Conservation (phyloP, 2,797 vertebrate genomes). For the Danionella dracula region DNA sequence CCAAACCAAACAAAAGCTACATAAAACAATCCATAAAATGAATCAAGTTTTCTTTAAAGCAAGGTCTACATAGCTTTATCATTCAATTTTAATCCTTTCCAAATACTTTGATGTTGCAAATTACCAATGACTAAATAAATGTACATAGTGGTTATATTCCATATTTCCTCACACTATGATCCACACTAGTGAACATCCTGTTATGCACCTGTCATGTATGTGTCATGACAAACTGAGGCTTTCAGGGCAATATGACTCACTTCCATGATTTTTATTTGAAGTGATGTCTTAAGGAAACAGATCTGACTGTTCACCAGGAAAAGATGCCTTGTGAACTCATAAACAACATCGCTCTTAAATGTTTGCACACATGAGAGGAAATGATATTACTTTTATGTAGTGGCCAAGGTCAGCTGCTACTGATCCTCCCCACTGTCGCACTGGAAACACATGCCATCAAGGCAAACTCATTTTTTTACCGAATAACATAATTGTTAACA, state of each 20-base stretch:
- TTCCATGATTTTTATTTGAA: conserved; percentile 72
- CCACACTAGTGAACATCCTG: conserved; percentile 65
- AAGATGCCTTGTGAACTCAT: conserved; percentile 71
- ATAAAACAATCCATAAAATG: too few relatives aligned
- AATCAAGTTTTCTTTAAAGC: too few relatives aligned
- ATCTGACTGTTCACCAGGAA: conserved; percentile 68
- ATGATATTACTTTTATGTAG: conserved; percentile 59
- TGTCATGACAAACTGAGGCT: conserved; percentile 57
- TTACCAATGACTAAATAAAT: too few relatives aligned
- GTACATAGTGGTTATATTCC: too few relatives aligned
- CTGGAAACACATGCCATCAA: conserved; percentile 65
- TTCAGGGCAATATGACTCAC: conserved; percentile 66
- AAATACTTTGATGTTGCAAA: too few relatives aligned
- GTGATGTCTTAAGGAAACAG: conserved; percentile 69
- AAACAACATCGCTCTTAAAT: conserved; percentile 65
- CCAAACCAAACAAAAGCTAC: too few relatives aligned
- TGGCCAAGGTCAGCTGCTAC: conserved; percentile 62
- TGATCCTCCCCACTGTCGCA: conserved; percentile 49
- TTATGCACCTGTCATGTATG: conserved; percentile 72
- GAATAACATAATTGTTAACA: conserved; percentile 49
- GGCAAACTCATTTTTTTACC: conserved; percentile 58
- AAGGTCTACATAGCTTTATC: too few relatives aligned
- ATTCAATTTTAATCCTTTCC: too few relatives aligned
- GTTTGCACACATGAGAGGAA: conserved; percentile 59
- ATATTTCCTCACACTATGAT: background rate